These are phyloP conservation scores for Perca fluviatilis DNA, from an alignment of 2,113 vertebrate genomes.

Conservation along the genomic window DNA sequence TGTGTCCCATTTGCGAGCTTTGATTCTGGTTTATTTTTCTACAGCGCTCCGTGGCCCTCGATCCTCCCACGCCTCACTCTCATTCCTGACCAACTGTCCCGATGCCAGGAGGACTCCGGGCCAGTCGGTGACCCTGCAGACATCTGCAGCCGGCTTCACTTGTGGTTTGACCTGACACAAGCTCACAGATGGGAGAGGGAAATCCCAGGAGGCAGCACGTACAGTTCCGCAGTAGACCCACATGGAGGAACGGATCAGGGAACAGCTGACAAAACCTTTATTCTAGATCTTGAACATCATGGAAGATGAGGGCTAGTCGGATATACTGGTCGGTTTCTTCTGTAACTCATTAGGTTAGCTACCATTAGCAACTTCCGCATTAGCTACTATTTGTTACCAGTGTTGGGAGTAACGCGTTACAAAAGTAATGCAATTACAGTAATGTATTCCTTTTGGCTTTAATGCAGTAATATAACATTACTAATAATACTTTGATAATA, in stretches of 20 bases:
- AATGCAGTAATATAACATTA: too few relatives aligned
- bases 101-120: constrained; percentile 50
- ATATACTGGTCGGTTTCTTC: background rate
- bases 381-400: background rate
- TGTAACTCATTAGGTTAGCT: background rate
- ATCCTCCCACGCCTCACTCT: constrained; percentile 45
- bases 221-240: constrained; percentile 5
- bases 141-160: constrained; percentile 63
- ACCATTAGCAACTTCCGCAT: background rate
- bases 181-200: constrained; percentile 52
- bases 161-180: constrained; percentile 36
- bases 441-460: too few relatives aligned
- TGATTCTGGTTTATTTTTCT: constrained; percentile 47
- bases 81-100: background rate
- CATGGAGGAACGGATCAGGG: constrained; percentile 11
- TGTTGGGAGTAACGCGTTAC: too few relatives aligned
- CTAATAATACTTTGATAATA: too few relatives aligned
- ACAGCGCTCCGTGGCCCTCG: background rate
- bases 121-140: constrained; percentile 36
- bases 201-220: constrained; percentile 40
- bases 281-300: background rate
- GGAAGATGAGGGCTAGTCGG: background rate
- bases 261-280: constrained; percentile 57
- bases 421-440: too few relatives aligned
- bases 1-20: constrained; percentile 37